These are phyloP conservation scores for Teleogryllus oceanicus DNA, from an alignment of 2,888 invertebrate species.

Conservation along the genomic window DNA sequence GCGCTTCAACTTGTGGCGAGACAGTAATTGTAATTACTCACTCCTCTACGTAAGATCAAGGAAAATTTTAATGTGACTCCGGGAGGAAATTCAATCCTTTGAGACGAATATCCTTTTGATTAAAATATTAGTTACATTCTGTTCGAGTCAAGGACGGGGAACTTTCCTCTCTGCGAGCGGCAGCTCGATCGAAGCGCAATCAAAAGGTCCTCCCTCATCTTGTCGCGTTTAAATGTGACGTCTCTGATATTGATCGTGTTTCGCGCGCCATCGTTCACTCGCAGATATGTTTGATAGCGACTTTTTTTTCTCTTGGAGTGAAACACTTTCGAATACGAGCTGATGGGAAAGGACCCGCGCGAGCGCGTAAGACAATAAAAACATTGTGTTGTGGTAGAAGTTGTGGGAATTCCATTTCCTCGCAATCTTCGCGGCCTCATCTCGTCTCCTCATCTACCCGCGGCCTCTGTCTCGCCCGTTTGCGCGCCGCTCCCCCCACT, in stretches of 20 bases:
- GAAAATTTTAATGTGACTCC: neutral
- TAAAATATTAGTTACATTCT: slow-evolving; percentile 3
- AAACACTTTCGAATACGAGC: neutral
- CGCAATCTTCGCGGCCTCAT: neutral
- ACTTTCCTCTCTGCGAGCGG: neutral
- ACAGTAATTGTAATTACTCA: neutral
- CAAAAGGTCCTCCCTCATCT: neutral
- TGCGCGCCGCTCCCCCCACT: too few relatives aligned
- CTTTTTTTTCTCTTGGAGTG: neutral
- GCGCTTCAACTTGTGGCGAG: neutral
- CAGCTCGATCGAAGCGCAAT: neutral
- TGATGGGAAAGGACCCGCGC: neutral
- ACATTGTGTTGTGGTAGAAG: neutral
- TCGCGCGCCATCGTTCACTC: neutral
- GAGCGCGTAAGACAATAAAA: neutral
- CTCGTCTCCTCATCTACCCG: neutral
- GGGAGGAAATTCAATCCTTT: slow-evolving; percentile 8
- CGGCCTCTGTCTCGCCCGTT: too few relatives aligned
- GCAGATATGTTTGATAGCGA: neutral
- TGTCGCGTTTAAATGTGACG: neutral
- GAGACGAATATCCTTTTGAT: slow-evolving; percentile 10
- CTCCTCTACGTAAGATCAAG: neutral
- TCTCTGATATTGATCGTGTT: neutral
- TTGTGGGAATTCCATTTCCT: slow-evolving; percentile 9
- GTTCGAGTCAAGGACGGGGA: neutral